Conservation (phyloP, 2,113 vertebrate genomes). For the Smithornis capensis region DNA sequence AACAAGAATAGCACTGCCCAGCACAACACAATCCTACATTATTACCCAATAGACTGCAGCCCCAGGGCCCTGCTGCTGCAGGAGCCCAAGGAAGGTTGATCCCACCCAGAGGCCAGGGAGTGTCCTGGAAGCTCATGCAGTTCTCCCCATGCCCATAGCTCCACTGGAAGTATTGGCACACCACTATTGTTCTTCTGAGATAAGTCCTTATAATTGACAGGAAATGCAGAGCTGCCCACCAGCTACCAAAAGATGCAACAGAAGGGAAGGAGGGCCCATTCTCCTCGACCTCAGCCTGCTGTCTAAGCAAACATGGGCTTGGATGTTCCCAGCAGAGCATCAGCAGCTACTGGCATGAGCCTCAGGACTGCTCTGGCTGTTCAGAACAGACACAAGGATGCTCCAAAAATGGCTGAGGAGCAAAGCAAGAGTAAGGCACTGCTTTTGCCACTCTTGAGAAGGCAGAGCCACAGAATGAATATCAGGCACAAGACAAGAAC, state of each 20-base stretch:
- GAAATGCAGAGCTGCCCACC: neutral
- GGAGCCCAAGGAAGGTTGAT: neutral
- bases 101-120: neutral
- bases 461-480: neutral
- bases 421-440: neutral
- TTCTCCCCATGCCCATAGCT: neutral
- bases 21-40: neutral
- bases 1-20: neutral
- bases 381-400: neutral
- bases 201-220: neutral
- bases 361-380: neutral
- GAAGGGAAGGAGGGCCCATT: neutral
- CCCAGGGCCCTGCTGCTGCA: too few relatives aligned
- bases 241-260: neutral
- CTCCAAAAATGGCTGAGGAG: neutral
- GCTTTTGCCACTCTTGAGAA: neutral
- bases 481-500: neutral
- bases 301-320: neutral
- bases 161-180: neutral
- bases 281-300: neutral
- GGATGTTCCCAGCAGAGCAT: neutral
- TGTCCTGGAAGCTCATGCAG: neutral
- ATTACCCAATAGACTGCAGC: accelerated
- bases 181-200: neutral
- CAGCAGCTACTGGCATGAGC: neutral